Base-by-base conservation (phyloP, 2,113 vertebrate species). In the Rallus limicola region DNA sequence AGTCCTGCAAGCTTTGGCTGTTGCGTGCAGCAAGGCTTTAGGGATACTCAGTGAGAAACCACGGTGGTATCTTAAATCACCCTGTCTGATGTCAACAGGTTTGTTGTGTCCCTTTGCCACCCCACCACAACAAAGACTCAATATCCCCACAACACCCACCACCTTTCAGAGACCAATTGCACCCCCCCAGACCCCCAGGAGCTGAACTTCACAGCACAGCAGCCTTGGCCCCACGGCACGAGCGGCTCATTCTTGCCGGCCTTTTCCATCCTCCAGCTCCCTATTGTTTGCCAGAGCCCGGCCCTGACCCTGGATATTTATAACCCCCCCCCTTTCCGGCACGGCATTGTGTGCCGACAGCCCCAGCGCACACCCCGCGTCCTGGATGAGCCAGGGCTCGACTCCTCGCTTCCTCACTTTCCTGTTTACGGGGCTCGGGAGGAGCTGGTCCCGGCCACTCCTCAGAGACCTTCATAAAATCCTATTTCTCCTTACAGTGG, bases 301-400 rank as follows among this genome's bases (percentile, higher is more conserved):
- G 97, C 98, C 98, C 97, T 98, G 98, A 98, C 98, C 98, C 71
- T 8, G 75, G 77, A 92, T 98, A 98, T 98, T 98, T 98, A 97
- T 98, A 98, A 98, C 92, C 36, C 36, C 92, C 92, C 92, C 97
- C 90, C 87, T 97, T 98, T 98, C 98, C 75, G 80, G 89, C 17
- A 17, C 86, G 67, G 96, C 96, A 97, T 98, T 98, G 98, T 98
- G 96, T 98, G 96, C 90, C 83, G 68, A 33, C 31, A n/a, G 77
- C 94, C 92, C 93, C 96, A 33, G 90, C 88, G 86, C 65, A 29
- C 88, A 81, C 96, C 79, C 79, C 11, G 1, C 69, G 97, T 97
- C 97, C 98, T 95, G 97, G 82, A 97, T 95, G 97, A 96, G 86
- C 94, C 28, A 6, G 2, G 60, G 75, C 93, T 91, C 81, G 60